Evolutionary conservation across 2,113 vertebrate species (phyloP), one percentile per base, ranked within the genome.

Genomic region (Marmota flaviventris): DNA sequence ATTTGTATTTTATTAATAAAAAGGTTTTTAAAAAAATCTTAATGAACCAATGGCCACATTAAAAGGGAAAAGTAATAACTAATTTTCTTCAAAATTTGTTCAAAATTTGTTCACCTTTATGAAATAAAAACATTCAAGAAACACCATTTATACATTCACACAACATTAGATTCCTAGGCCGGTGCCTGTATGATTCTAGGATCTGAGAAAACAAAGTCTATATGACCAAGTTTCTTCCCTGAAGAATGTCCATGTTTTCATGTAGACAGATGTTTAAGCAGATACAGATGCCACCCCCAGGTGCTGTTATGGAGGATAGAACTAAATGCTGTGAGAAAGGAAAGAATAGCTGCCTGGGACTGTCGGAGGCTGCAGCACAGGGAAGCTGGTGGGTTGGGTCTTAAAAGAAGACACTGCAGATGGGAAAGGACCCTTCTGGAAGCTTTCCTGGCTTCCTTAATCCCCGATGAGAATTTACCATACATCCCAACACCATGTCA

Each of bases 1-100:
- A 20, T 91, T n/a, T 82, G 9, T 34, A 65, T 86, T 97, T 93
- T 72, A 91, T 91, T 85, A 42, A 61, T 58, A 8, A 75, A 91
- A 87, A 90, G 12, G 2, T 24, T 61, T 61, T 72, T 75, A 17
- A 2, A 5, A 45, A 25, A 82, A 77, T 56, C 34, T 65, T 70
- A 63, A 45, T 86, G 51, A 87, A 77, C 20, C 8, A 9, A 73
- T 85, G 67, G n/a, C 37, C 34, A 89, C 42, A 76, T 67, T 67
- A 45, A 88, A 84, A 73, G 27, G 63, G 63, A 67, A 92, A 94
- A 93, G 29, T n/a, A 75, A 58, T 77, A 56, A 76, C 34, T 72
- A 42, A 18, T 89, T 92, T 95, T 37, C 72, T 91, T 93, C 45
- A 67, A 24, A 63, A 87, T 72, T 82, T 32, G 61, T 39, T 42